These are phyloP conservation scores for Benthosema pterotum DNA, from an alignment of 2,797 vertebrate genomes.

Conservation along the genomic window DNA sequence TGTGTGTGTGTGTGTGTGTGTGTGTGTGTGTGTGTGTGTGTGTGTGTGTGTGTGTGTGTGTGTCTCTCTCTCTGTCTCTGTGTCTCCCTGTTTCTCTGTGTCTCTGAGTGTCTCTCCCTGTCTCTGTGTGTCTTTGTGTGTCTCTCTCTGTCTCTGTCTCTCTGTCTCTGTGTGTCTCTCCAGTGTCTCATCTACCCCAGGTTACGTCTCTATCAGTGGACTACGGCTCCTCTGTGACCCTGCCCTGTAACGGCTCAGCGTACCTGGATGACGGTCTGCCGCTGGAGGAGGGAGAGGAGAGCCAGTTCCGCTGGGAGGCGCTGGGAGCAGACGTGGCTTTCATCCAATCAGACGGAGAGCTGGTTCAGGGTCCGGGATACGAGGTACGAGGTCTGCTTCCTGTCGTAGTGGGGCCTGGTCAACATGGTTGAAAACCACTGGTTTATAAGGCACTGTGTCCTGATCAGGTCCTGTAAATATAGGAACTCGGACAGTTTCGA, in stretches of 20 bases:
- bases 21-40: no score
- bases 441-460: no score
- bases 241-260: conserved; percentile 38
- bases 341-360: neutral
- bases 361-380: conserved; percentile 1
- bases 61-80: no score
- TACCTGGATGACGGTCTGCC: neutral
- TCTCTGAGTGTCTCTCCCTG: neutral
- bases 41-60: no score
- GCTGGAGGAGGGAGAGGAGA: neutral
- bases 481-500: no score
- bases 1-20: no score
- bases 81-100: neutral
- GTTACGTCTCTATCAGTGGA: neutral
- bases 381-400: neutral
- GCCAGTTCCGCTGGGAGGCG: conserved; percentile 41
- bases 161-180: neutral
- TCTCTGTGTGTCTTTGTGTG: neutral
- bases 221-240: neutral
- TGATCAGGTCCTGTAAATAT: no score
- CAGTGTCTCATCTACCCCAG: neutral
- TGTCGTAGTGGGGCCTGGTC: no score
- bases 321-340: conserved; percentile 38
- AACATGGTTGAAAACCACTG: no score
- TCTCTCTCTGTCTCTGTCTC: neutral